These are phyloP conservation scores for Lampris megalopsis DNA, from an alignment of 2,113 vertebrate genomes.

Conservation along the genomic window DNA sequence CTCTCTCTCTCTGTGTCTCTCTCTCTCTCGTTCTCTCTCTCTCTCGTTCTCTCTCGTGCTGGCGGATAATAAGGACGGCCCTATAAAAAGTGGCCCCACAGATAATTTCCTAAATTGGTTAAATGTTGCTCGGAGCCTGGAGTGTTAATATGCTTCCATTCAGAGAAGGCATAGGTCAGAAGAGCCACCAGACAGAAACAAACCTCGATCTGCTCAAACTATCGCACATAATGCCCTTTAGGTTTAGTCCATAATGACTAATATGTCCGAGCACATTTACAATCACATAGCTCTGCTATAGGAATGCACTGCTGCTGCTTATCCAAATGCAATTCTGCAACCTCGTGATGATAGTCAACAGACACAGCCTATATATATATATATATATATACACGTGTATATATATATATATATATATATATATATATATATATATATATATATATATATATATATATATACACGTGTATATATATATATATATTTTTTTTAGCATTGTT, in stretches of 20 bases:
- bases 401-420: too few relatives aligned
- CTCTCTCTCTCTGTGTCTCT: conserved; percentile 8
- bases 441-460: too few relatives aligned
- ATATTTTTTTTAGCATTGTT: too few relatives aligned
- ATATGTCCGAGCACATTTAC: conserved; percentile 63
- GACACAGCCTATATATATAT: conserved; percentile 11
- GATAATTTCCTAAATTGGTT: conserved; percentile 85
- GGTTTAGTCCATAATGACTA: conserved; percentile 69
- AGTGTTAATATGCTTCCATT: conserved; percentile 85
- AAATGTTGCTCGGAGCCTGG: conserved; percentile 81
- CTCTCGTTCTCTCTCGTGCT: conserved; percentile 5
- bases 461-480: too few relatives aligned
- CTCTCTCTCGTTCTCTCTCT: not conserved
- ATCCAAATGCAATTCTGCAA: conserved; percentile 19
- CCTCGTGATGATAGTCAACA: conserved; percentile 5
- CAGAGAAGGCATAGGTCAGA: conserved; percentile 75
- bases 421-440: too few relatives aligned
- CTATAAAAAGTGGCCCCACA: conserved; percentile 79
- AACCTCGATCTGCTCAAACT: conserved; percentile 66
- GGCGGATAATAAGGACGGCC: conserved; percentile 80
- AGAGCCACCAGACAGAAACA: conserved; percentile 69
- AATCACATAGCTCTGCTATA: conserved; percentile 54
- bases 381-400: too few relatives aligned
- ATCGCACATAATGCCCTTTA: conserved; percentile 65
- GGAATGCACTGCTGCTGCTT: conserved; percentile 43